phyloP scores from a whole-genome alignment of 2,797 vertebrate species.

The Platalea minor region DNA sequence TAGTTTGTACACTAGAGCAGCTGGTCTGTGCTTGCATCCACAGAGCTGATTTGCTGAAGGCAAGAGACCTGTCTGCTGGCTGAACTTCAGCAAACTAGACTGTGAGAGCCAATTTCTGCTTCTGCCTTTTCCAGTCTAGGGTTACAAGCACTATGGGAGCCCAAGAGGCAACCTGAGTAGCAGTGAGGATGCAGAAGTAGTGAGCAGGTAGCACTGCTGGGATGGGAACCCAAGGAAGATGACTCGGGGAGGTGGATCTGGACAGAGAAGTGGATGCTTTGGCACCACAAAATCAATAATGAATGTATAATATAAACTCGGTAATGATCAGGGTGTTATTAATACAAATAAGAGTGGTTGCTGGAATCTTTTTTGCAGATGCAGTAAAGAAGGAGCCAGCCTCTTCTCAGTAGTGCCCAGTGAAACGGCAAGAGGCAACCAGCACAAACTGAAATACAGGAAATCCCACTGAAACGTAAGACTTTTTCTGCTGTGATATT shows the following conservation, averaged over 20 bases:
- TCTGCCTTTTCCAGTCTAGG: neutral
- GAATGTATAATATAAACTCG: neutral
- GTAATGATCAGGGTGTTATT: neutral
- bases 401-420: neutral
- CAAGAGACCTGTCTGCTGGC: neutral
- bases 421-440: neutral
- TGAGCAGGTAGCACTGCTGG: neutral
- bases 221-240: neutral
- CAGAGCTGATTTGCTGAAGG: neutral
- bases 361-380: neutral
- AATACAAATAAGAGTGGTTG: neutral
- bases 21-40: neutral
- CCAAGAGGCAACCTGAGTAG: neutral
- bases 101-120: neutral
- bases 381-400: neutral
- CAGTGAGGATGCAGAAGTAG: neutral
- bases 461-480: neutral
- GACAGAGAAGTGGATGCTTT: neutral
- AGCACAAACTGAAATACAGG: neutral
- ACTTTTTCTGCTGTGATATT: neutral
- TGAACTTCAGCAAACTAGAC: neutral
- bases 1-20: neutral
- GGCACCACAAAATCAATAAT: neutral
- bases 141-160: rapidly evolving
- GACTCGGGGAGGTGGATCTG: neutral